A percentile compares a stretch with the other conserved stretches of the same genome.
These are phyloP conservation scores for Podarcis raffonei DNA, from an alignment of 2,113 vertebrate species.

Conservation along the genomic window DNA sequence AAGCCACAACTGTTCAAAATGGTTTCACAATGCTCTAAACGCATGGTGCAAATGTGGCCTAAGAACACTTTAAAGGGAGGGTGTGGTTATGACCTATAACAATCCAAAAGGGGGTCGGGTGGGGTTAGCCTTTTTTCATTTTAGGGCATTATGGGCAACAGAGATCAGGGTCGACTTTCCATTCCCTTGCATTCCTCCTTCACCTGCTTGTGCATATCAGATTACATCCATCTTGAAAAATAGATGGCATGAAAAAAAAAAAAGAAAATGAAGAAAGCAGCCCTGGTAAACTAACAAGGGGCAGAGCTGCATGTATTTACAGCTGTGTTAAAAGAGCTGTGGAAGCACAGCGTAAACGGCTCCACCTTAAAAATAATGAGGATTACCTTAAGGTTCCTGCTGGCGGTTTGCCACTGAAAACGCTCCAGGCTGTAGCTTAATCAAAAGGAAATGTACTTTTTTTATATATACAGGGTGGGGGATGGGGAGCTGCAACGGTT, in stretches of 20 bases:
- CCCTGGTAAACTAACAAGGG: neutral
- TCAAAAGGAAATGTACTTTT: slow-evolving; percentile 68
- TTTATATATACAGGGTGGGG: slow-evolving; percentile 32
- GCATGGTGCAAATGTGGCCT: too few relatives aligned
- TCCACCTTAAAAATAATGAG: slow-evolving; percentile 72
- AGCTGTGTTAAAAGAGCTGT: neutral
- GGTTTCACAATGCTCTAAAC: too few relatives aligned
- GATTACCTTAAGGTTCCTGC: slow-evolving; percentile 64
- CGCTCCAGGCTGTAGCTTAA: slow-evolving; percentile 66
- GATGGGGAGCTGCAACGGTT: slow-evolving; percentile 59
- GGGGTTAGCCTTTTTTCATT: too few relatives aligned
- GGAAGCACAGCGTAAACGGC: slow-evolving; percentile 35
- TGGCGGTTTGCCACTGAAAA: slow-evolving; percentile 67
- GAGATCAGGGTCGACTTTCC: too few relatives aligned
- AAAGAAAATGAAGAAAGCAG: too few relatives aligned
- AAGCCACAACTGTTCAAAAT: too few relatives aligned
- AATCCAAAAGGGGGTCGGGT: too few relatives aligned
- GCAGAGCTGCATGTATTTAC: neutral
- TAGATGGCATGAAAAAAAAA: neutral
- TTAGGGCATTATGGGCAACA: too few relatives aligned
- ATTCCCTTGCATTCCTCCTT: neutral
- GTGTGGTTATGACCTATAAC: too few relatives aligned
- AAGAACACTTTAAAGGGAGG: too few relatives aligned
- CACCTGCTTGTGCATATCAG: neutral
- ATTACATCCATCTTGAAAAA: neutral